Conservation (phyloP, 2,113 vertebrate genomes). For the Strix aluco region DNA sequence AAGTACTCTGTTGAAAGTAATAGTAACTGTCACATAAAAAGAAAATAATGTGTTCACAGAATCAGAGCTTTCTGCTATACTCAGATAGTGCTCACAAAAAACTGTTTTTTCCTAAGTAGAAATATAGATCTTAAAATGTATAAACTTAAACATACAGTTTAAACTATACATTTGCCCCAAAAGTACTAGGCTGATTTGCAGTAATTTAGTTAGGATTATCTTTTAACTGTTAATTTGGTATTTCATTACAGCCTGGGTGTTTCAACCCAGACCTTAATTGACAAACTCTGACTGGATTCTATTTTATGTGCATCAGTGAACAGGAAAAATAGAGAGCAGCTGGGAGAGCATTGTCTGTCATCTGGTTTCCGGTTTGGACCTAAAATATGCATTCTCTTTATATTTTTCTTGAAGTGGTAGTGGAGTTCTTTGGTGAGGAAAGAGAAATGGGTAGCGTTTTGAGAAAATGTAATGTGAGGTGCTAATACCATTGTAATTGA, state of each 20-base stretch:
- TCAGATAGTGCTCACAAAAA: background rate
- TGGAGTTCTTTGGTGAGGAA: slow-evolving; percentile 6
- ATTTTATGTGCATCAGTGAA: slow-evolving; percentile 54
- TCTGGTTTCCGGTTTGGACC: slow-evolving; percentile 43
- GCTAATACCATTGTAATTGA: slow-evolving; percentile 7
- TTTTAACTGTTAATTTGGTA: slow-evolving; percentile 28
- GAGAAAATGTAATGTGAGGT: background rate
- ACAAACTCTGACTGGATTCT: slow-evolving; percentile 48
- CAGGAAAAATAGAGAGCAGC: slow-evolving; percentile 64
- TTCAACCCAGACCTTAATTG: slow-evolving; percentile 49
- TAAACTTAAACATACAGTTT: background rate
- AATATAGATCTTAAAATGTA: background rate
- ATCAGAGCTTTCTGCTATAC: background rate
- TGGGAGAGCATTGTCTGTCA: slow-evolving; percentile 56
- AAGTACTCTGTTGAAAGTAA: background rate
- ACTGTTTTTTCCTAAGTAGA: background rate
- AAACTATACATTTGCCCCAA: background rate
- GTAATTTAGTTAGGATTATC: background rate
- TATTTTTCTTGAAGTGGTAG: slow-evolving; percentile 16
- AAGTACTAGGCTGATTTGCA: background rate
- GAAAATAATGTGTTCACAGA: background rate
- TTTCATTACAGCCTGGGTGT: slow-evolving; percentile 32
- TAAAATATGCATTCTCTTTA: slow-evolving; percentile 51
- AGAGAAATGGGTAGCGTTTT: background rate
- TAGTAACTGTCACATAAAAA: background rate